Base-by-base conservation (phyloP, 2,797 vertebrate genomes). In the Sparus aurata region DNA sequence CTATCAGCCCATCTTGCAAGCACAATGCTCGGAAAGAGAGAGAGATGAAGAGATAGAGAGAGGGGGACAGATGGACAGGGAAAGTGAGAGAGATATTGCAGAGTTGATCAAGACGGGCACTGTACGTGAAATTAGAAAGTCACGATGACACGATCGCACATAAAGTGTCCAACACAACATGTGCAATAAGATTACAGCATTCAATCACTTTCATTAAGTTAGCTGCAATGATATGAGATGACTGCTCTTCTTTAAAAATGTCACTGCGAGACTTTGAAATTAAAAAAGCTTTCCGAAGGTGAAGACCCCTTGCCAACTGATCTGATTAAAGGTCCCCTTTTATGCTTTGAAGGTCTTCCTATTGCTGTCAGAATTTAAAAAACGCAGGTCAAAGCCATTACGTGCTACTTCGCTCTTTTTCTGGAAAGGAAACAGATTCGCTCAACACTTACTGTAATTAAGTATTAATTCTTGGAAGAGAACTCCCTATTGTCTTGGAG, bases 1-100 rank as follows among this genome's bases (percentile, higher is more conserved):
- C 11, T 86, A 87, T 93, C 89, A 93, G 80, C 87, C 83, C 78
- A 85, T 92, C 85, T 89, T 69, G 72, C 74, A 79, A 87, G 71
- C 82, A 80, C 80, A 88, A 89, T 84, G 77, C 62, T 62, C 62
- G 52, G 41, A 77, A 83, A 85, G 69, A 69, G 50, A 71, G 46
- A 77, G 73, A 85, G 70, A 71, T 50, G 52, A n/a, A 10, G n/a
- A 61, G 79, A 78, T 65, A 45, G 67, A 50, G 41, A 61, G 34
- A 64, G 34, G 64, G 74, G 17, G 67, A 73, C 69, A 77, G 79
- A 80, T 71, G 82, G 73, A 83, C 58, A 60, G 61, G 38, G 75
- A 69, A 64, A 86, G 47, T 64, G 43, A 79, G 55, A 64, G 53
- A 59, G 60, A 68, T 69, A 34, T 53, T 61, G 12, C 52, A 55